A percentile compares a stretch with the other conserved stretches of the same genome.
Conservation (phyloP, 2,113 vertebrate genomes). For the Anarhynchus alexandrinus region DNA sequence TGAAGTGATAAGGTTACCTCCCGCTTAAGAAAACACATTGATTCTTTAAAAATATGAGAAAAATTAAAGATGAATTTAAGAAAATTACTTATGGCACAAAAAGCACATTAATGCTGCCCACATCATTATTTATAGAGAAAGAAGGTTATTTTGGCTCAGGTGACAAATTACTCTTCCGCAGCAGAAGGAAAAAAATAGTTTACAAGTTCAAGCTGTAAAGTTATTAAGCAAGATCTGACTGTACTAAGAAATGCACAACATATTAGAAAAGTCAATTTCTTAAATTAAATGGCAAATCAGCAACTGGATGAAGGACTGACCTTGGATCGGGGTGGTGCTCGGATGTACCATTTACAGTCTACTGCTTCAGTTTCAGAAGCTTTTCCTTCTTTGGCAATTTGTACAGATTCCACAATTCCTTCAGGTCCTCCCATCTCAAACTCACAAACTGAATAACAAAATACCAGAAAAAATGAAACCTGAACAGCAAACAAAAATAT, state of each 20-base stretch:
- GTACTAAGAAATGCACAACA: neutral
- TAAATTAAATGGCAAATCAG: constrained; percentile 27
- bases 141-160: neutral
- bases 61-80: neutral
- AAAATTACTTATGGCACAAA: neutral
- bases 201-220: neutral
- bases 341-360: constrained; percentile 99
- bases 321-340: constrained; percentile 94
- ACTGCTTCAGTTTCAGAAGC: constrained; percentile 90
- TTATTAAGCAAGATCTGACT: neutral
- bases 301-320: constrained; percentile 76
- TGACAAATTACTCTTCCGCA: neutral
- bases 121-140: neutral
- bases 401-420: constrained; percentile 96
- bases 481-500: constrained; percentile 67
- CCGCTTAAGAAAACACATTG: neutral
- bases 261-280: constrained; percentile 46
- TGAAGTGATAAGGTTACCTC: neutral
- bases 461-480: constrained; percentile 67
- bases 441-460: constrained; percentile 87
- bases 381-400: constrained; percentile 95
- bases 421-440: constrained; percentile 97
- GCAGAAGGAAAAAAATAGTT: neutral
- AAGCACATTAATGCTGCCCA: neutral
- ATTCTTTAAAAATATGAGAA: constrained; percentile 2